Evolutionary conservation across 2,888 invertebrate genomes (phyloP).

Genomic region (Himalopsyche kuldschensis): DNA sequence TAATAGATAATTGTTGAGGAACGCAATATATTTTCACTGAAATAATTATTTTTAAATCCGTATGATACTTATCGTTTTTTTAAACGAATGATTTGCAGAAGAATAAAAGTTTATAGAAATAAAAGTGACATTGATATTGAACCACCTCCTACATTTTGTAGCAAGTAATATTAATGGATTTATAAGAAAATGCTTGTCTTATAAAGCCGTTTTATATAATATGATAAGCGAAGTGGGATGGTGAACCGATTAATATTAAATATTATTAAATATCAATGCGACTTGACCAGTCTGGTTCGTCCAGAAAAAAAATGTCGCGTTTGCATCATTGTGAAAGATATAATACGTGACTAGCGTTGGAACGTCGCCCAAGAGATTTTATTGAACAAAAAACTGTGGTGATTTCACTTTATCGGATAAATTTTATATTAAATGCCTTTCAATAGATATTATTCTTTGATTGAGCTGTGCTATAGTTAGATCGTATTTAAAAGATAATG

Average conservation of each 20-base stretch:
- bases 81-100: too few species aligned
- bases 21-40: too few species aligned
- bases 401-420: background rate
- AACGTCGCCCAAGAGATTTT: background rate
- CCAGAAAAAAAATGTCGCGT: background rate
- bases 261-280: background rate
- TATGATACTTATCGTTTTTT: too few species aligned
- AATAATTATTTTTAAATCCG: too few species aligned
- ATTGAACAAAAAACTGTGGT: background rate
- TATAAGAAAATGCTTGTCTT: background rate
- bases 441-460: background rate
- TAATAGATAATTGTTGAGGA: too few species aligned
- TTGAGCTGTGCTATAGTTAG: background rate
- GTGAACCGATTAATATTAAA: background rate
- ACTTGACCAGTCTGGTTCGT: background rate
- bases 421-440: background rate
- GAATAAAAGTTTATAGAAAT: too few species aligned
- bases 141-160: background rate
- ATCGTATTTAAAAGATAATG: background rate
- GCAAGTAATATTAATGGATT: background rate
- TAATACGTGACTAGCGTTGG: background rate
- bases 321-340: background rate
- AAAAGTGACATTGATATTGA: background rate
- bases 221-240: background rate
- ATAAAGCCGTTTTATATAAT: background rate